Conservation (phyloP, 2,797 vertebrate species). For the Hafferia zeledoni region DNA sequence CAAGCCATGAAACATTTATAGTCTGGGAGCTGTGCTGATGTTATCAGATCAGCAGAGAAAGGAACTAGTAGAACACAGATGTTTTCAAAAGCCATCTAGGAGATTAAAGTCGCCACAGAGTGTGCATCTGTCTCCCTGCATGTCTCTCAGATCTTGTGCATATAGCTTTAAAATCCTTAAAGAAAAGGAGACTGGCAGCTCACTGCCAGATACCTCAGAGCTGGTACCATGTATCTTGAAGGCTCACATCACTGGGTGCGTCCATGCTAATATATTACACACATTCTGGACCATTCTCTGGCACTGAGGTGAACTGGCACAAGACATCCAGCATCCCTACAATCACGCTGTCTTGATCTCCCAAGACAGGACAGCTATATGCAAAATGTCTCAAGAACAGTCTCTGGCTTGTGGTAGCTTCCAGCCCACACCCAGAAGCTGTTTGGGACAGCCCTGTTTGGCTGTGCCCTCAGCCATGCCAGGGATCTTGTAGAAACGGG, state of each 20-base stretch:
- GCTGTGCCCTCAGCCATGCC: neutral
- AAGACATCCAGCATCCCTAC: neutral
- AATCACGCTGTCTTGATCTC: neutral
- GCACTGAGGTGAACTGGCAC: neutral
- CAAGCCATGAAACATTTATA: neutral
- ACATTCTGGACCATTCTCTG: neutral
- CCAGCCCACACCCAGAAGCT: neutral
- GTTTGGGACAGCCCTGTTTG: neutral
- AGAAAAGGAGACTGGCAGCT: neutral
- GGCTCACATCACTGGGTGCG: neutral
- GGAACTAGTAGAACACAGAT: neutral
- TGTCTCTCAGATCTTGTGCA: neutral
- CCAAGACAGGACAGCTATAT: neutral
- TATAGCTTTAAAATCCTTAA: conserved; percentile 28
- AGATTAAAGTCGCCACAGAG: neutral
- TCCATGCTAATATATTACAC: neutral
- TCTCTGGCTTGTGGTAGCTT: neutral
- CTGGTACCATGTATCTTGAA: neutral
- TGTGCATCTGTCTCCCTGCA: neutral
- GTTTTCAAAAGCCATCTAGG: neutral
- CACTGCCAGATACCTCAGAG: neutral
- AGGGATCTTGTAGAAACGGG: neutral
- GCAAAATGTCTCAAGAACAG: neutral
- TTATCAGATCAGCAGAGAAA: neutral
- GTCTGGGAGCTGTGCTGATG: neutral